Evolutionary conservation across 2,888 invertebrate genomes (phyloP), one percentile per base, ranked within the genome.

Genomic region (Perizoma affinitatum): DNA sequence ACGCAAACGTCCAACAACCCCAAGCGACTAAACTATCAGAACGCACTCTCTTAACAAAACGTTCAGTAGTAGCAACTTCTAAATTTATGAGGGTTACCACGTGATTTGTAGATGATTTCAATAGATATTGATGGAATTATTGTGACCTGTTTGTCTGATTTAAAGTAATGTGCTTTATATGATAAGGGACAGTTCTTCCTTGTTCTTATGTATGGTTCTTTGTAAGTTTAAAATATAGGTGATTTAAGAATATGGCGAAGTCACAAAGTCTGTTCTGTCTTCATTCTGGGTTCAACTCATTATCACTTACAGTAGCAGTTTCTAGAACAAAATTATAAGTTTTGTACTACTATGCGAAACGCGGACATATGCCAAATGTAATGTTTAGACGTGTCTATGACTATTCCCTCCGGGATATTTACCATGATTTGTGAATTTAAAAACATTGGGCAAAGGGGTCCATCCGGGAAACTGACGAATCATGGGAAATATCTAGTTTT

Each of bases 81-180:
- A 5, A 54, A 75, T 38, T 74, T 54, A 49, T 63, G 5, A 4
- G 74, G 55, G 50, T 75, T 58, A 57, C 53, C 63, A 64, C 61
- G 68, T 73, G 74, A 72, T 69, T 66, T 63, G 58, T 63, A 69
- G 50, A 58, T 72, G 72, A 66, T 65, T 65, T 63, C 69, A 73
- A 75, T 76, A 69, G 69, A 69, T 71, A 72, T 73, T 73, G 73
- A 73, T 76, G 58, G 61, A 66, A 48, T 52, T 59, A 58, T 54
- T 52, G 52, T 67, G 70, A 65, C 66, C 65, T 64, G 63, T 35
- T 68, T 66, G 57, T 67, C 63, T 62, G 58, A 67, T 68, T 61
- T 61, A 54, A 53, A 34, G 58, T 56, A 11, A 54, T 55, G 52
- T 42, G 46, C 44, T 54, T 57, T 51, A 34, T 35, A 40, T 11